Percentiles rank a stretch among this genome's conserved stretches.
phyloP scores from a whole-genome alignment of 1,140 invertebrate genomes.

The Acromyrmex heyeri region DNA sequence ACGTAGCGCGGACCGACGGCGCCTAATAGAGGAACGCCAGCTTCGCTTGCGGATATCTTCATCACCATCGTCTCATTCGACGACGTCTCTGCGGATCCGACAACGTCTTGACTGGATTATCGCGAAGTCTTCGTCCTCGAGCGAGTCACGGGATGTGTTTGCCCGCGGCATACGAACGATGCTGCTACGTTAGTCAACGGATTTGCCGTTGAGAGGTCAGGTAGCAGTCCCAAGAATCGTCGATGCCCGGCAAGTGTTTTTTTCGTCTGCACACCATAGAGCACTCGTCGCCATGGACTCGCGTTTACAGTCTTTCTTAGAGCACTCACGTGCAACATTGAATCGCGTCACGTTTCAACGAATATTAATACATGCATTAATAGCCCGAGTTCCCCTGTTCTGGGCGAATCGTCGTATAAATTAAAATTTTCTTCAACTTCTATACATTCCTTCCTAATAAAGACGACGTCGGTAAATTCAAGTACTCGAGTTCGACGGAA shows the following conservation, averaged over 20 bases:
- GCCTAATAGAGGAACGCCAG: slow-evolving; percentile 83
- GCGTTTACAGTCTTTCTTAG: slow-evolving; percentile 37
- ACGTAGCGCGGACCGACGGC: slow-evolving; percentile 87
- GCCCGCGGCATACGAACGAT: slow-evolving; percentile 11
- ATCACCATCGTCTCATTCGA: slow-evolving; percentile 80
- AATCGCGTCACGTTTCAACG: background rate
- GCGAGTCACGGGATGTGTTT: slow-evolving; percentile 22
- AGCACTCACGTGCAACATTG: background rate
- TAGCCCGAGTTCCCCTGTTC: background rate
- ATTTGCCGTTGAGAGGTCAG: background rate
- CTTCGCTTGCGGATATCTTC: slow-evolving; percentile 83
- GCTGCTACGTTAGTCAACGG: slow-evolving; percentile 19
- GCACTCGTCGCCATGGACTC: slow-evolving; percentile 44
- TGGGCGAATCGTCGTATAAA: background rate
- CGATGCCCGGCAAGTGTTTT: slow-evolving; percentile 32
- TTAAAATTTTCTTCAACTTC: background rate
- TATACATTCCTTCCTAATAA: background rate
- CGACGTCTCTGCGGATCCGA: slow-evolving; percentile 56
- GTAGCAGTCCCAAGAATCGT: slow-evolving; percentile 38
- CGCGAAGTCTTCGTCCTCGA: background rate
- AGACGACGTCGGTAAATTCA: background rate
- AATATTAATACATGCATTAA: background rate
- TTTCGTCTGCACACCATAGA: slow-evolving; percentile 42
- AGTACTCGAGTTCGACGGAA: slow-evolving; percentile 1
- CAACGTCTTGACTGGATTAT: slow-evolving; percentile 63